phyloP scores from a whole-genome alignment of 1,140 invertebrate species.

The Aphaenogaster ashmeadi region DNA sequence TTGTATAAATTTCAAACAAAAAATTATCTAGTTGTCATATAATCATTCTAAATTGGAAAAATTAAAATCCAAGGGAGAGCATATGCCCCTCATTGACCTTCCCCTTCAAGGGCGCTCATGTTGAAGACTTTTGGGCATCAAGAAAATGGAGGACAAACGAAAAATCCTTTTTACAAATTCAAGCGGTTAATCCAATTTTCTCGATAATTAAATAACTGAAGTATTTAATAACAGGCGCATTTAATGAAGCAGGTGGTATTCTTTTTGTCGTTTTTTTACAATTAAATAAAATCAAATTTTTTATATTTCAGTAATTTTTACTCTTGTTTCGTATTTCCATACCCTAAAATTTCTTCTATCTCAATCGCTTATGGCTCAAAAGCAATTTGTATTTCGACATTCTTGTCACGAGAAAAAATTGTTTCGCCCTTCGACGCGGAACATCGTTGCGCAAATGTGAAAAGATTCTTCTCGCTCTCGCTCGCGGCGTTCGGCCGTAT shows the following conservation, averaged over 20 bases:
- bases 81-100: too few relatives aligned
- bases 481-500: not conserved
- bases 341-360: not conserved
- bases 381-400: not conserved
- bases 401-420: slow-evolving; percentile 4
- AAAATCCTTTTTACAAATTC: not conserved
- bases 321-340: not conserved
- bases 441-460: not conserved
- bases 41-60: too few relatives aligned
- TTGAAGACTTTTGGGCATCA: not conserved
- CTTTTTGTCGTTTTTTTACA: not conserved
- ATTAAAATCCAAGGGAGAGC: too few relatives aligned
- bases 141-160: not conserved
- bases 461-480: not conserved
- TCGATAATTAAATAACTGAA: not conserved
- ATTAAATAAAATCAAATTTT: not conserved
- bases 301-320: not conserved
- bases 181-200: not conserved
- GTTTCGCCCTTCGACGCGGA: not conserved
- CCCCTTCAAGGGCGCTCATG: too few relatives aligned
- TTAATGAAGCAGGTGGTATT: not conserved
- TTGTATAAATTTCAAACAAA: too few relatives aligned
- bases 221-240: not conserved
- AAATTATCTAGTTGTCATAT: too few relatives aligned
- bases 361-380: not conserved